Percentiles rank a stretch among this genome's conserved stretches.
Evolutionary conservation across 2,113 vertebrate species (phyloP).

Genomic region (Anarhynchus alexandrinus): DNA sequence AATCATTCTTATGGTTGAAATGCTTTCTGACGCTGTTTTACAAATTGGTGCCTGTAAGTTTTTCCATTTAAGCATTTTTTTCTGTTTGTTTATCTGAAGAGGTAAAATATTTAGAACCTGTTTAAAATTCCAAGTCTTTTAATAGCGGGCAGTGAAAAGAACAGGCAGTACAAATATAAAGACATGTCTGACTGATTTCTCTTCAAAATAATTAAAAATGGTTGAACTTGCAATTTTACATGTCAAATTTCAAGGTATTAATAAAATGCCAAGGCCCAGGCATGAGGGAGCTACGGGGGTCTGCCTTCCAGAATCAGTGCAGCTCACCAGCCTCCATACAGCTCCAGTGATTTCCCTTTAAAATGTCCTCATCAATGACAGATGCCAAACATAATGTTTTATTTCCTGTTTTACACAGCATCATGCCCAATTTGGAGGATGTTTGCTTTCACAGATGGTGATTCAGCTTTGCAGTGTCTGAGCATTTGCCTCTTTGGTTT

Average conservation of each 20-base stretch:
- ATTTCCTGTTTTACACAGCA: not conserved
- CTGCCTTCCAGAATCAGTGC: not conserved
- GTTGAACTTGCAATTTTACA: not conserved
- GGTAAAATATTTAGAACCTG: not conserved
- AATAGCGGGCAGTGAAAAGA: not conserved
- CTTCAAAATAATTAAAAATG: not conserved
- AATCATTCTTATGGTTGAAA: not conserved
- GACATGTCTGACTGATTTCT: not conserved
- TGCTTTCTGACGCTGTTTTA: not conserved
- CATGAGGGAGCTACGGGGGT: not conserved
- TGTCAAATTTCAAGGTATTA: not conserved
- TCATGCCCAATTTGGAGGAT: not conserved
- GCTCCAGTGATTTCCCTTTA: not conserved
- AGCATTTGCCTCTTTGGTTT: not conserved
- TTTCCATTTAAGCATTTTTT: not conserved
- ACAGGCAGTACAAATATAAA: not conserved
- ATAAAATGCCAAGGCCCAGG: not conserved
- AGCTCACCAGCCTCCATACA: not conserved
- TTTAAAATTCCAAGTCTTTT: not conserved
- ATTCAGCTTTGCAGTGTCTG: not conserved
- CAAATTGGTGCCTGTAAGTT: not conserved
- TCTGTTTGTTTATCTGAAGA: not conserved
- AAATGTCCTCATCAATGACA: not conserved
- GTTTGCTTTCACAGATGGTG: not conserved
- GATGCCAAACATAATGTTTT: not conserved